These are phyloP conservation scores for Acrocera orbiculus DNA, from an alignment of 2,888 invertebrate species.

Conservation along the genomic window DNA sequence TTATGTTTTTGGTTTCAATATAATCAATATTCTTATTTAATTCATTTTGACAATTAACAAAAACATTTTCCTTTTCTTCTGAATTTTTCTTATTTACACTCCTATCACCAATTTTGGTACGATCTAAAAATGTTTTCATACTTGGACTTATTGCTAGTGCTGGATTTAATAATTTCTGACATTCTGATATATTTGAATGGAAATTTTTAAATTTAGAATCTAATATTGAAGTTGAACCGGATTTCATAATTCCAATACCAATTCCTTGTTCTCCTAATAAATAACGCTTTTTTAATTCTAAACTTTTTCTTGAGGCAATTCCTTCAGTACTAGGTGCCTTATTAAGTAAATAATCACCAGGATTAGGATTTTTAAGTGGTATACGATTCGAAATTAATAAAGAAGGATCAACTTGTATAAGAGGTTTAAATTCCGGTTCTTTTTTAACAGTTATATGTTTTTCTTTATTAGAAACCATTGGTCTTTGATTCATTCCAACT, in stretches of 20 bases:
- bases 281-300: conserved; percentile 73
- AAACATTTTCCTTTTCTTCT: conserved; percentile 27
- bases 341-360: conserved; percentile 60
- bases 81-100: conserved; percentile 6
- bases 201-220: conserved; percentile 73
- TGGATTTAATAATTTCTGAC: conserved; percentile 70
- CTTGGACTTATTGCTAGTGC: conserved; percentile 49
- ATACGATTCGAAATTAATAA: conserved; percentile 22
- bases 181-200: conserved; percentile 70
- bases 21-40: conserved; percentile 28
- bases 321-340: conserved; percentile 75
- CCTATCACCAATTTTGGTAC: conserved; percentile 21
- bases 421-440: conserved; percentile 27
- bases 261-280: conserved; percentile 52
- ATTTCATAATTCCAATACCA: conserved; percentile 56
- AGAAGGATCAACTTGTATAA: conserved; percentile 31
- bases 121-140: conserved; percentile 49
- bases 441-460: too few relatives aligned
- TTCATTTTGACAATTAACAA: conserved; percentile 28
- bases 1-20: conserved; percentile 24
- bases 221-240: conserved; percentile 65
- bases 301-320: conserved; percentile 68
- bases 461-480: conserved; percentile 12
- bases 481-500: conserved; percentile 18
- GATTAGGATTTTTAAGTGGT: conserved; percentile 39